Percentiles rank a stretch among this genome's conserved stretches.
phyloP scores from a whole-genome alignment of 2,797 vertebrate genomes.

The Pantherophis vulpinus region DNA sequence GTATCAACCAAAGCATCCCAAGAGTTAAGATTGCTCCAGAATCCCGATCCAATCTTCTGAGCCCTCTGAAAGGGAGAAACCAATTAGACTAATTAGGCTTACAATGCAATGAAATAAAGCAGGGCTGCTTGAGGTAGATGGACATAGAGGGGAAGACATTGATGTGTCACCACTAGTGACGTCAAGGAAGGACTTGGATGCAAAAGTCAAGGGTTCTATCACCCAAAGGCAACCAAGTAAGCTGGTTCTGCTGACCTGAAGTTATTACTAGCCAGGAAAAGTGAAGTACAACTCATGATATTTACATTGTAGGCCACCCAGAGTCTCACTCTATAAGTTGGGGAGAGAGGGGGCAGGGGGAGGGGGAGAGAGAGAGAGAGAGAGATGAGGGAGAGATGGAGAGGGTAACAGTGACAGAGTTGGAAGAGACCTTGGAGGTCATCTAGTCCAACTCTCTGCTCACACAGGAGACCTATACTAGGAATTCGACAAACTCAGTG shows the following conservation, averaged over 20 bases:
- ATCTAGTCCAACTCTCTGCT: no score
- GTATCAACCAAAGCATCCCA: not conserved
- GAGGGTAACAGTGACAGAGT: no score
- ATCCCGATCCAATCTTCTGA: not conserved
- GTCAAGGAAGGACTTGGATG: not conserved
- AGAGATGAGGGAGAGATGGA: no score
- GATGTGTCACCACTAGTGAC: not conserved
- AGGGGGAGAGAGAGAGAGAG: rapidly evolving
- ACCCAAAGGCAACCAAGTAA: no score
- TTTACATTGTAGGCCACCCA: not conserved
- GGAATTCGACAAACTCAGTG: no score
- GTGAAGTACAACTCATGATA: not conserved
- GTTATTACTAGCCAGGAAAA: not conserved
- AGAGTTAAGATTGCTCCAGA: not conserved
- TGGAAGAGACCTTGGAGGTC: no score
- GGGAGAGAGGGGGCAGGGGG: no score
- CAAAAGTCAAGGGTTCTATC: not conserved
- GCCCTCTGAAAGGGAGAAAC: not conserved
- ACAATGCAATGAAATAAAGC: not conserved
- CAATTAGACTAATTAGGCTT: not conserved
- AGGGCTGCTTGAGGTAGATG: not conserved
- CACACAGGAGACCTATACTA: no score
- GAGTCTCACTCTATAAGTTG: not conserved
- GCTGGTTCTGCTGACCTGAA: not conserved
- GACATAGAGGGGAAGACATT: not conserved